These are phyloP conservation scores for Amphipyra berbera DNA, from an alignment of 2,888 invertebrate genomes.

Conservation along the genomic window DNA sequence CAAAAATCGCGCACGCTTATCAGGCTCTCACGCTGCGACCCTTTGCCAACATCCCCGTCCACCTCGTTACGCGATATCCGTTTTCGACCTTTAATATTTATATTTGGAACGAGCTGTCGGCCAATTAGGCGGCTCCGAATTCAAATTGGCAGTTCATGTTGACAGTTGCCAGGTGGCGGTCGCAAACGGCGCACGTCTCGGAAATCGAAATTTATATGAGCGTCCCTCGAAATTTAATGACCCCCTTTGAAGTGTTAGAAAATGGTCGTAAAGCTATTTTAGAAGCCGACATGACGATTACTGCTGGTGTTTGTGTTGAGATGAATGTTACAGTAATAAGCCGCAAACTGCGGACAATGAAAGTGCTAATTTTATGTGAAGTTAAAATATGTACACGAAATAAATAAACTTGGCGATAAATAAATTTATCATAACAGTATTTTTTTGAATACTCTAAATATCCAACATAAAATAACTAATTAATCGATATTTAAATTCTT, in stretches of 20 bases:
- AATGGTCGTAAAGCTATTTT: constrained; percentile 83
- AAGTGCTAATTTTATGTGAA: constrained; percentile 43
- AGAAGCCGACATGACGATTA: constrained; percentile 66
- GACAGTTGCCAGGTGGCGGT: constrained; percentile 83
- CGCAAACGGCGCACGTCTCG: constrained; percentile 68
- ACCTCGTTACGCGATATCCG: constrained; percentile 69
- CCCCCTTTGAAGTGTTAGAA: constrained; percentile 85
- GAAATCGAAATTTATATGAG: constrained; percentile 76
- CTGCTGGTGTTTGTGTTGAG: constrained; percentile 68
- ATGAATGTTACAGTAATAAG: constrained; percentile 74
- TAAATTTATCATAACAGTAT: not conserved
- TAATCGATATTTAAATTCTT: constrained; percentile 16
- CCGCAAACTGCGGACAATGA: constrained; percentile 68
- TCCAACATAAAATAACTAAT: too few species aligned
- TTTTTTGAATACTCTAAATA: too few species aligned
- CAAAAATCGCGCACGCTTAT: constrained; percentile 52
- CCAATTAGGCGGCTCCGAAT: constrained; percentile 80
- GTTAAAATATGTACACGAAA: constrained; percentile 12
- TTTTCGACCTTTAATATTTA: constrained; percentile 75
- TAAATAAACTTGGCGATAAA: constrained; percentile 2
- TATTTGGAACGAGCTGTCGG: constrained; percentile 79
- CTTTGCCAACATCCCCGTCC: constrained; percentile 53
- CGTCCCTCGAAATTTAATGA: constrained; percentile 80
- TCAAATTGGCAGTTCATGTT: constrained; percentile 83
- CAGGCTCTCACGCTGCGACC: constrained; percentile 51